phyloP scores from a whole-genome alignment of 2,113 vertebrate species.

The Crotalus helleri region DNA sequence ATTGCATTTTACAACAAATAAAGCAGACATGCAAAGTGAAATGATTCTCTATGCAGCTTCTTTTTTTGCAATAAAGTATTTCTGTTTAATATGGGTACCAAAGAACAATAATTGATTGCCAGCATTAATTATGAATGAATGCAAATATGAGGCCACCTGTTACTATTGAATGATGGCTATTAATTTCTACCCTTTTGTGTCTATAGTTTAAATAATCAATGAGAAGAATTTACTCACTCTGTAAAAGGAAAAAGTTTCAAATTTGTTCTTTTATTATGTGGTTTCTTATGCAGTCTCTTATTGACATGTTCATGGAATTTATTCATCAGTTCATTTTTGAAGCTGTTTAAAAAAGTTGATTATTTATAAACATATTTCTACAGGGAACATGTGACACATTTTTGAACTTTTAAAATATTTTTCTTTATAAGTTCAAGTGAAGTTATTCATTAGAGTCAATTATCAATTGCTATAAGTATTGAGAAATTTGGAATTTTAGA shows the following conservation, averaged over 20 bases:
- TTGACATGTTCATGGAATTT: not conserved
- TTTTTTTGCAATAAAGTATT: not conserved
- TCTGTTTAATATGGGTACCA: not conserved
- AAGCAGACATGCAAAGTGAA: not conserved
- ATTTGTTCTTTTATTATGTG: not conserved
- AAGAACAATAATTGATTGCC: not conserved
- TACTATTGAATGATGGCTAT: not conserved
- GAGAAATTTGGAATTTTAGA: not conserved
- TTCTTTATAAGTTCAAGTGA: not conserved
- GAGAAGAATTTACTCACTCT: not conserved
- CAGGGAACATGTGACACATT: not conserved
- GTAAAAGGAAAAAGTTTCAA: not conserved
- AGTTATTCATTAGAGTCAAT: not conserved
- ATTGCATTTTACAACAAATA: not conserved
- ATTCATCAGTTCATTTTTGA: not conserved
- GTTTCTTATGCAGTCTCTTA: not conserved
- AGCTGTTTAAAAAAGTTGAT: slow-evolving; percentile 4
- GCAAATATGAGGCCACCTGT: not conserved
- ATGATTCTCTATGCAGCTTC: not conserved
- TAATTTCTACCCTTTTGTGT: not conserved
- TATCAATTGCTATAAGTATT: not conserved
- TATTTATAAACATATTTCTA: not conserved
- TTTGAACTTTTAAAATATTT: not conserved
- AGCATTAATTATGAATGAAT: not conserved
- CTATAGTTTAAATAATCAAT: not conserved